Base-by-base conservation (phyloP, 2,797 vertebrate genomes). In the Ara ararauna region DNA sequence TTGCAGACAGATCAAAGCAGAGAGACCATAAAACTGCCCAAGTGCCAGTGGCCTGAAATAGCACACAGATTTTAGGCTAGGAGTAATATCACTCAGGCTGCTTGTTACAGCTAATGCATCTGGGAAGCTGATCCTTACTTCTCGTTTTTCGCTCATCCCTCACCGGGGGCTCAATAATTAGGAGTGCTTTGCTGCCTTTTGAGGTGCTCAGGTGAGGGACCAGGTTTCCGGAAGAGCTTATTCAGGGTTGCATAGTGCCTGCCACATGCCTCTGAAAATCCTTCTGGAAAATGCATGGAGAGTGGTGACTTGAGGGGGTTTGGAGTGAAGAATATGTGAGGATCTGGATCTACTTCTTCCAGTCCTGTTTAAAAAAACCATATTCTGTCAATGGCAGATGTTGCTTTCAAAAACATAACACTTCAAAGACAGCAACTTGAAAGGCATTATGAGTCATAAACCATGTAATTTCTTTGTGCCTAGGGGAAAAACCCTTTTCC, bases 391-490 rank as follows among this genome's bases (percentile, higher is more conserved):
- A n/a, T 81, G 30, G 21, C 12, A 62, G 36, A 44, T 19, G 30
- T 30, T 1, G 4, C 42, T 87, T 87, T 22, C 2, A 75, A 62
- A 81, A 78, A 70, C 51, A 5, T 10, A 66, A 22, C 16, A 24
- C 24, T 74, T 94, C 64, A 72, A 65, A 85, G 56, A 51, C n/a
- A 86, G 48, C 26, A 85, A 65, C 9, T 38, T 66, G 70, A 94
- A 78, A 88, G n/a, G 36, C 20, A 85, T 21, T 4, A 18, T 47
- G 24, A 80, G 7, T 12, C 42, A 81, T 58, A 93, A 80, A 88
- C 5, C 21, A 1, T 30, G 21, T 34, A 26, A 48, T n/a, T 77
- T 71, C 36, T 56, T 73, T 73, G 42, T 38, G 8, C 30, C 79
- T 78, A 44, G 13, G 7, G 58, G 68, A 30, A 75, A 66, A 72